Conservation (phyloP, 2,797 vertebrate species). For the Ciconia nigra region DNA sequence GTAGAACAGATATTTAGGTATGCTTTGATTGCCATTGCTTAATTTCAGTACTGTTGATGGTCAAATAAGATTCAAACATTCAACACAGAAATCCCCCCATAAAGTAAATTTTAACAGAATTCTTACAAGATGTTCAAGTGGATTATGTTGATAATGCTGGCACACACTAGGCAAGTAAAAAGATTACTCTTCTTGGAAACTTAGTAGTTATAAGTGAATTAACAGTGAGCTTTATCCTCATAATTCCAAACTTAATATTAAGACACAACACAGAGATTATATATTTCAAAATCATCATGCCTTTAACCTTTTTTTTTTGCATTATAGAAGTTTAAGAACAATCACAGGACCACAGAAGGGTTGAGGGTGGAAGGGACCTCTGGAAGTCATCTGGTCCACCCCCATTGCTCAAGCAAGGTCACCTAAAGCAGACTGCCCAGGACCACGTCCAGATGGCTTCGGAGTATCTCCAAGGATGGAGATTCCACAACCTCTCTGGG, state of each 20-base stretch:
- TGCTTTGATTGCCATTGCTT: background rate
- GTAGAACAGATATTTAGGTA: background rate
- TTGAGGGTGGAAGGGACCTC: background rate
- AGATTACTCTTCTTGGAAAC: background rate
- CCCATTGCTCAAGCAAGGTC: background rate
- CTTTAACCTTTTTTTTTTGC: background rate
- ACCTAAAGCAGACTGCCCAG: background rate
- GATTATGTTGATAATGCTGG: background rate
- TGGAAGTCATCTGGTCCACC: background rate
- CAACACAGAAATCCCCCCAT: background rate
- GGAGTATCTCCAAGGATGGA: background rate
- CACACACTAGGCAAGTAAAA: background rate
- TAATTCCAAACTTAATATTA: background rate
- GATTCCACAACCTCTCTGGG: background rate
- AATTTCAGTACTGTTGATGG: background rate
- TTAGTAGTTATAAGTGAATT: background rate
- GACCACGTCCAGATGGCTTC: background rate
- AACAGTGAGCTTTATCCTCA: background rate
- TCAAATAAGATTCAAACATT: background rate
- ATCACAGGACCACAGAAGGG: background rate
- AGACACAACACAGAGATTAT: background rate
- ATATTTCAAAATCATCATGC: background rate
- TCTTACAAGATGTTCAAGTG: background rate
- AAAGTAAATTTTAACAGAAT: background rate
- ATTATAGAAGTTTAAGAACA: background rate